Base-by-base conservation (phyloP, 2,888 invertebrate genomes). In the Ophraella communa region DNA sequence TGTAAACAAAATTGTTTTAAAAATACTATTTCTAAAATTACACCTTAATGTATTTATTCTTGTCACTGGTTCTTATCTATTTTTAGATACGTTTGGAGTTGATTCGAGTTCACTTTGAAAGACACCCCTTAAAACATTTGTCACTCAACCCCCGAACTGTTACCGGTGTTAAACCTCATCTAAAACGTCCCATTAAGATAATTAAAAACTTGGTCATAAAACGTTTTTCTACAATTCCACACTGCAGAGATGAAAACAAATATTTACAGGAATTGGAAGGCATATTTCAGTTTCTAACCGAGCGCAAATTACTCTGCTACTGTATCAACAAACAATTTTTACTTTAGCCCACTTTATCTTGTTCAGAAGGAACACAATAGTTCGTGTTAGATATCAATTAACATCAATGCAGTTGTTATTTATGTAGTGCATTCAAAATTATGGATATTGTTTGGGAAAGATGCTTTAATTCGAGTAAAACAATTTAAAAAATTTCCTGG, bases 151-250 rank as follows among this genome's bases (percentile, higher is more conserved):
- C 59, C 51, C 35, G 14, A 49, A 59, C 59, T 20, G 35, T 59
- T 24, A 51, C 59, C 59, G 51, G 59, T 59, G 63, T 45, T 30
- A 58, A 63, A 57, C 57, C 63, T 30, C 57, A 52, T 52, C 45
- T 51, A 47, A 49, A 54, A 64, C 58, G 47, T 33, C 44, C 64
- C 64, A 64, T 64, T 64, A 52, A 64, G 47, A 58, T 64, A 64
- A 64, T 64, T 64, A 59, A 58, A 64, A 58, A 59, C 47, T 39
- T 58, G 47, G 42, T 49, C 59, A 42, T 64, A 63, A 63, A 57
- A 57, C 63, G 63, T 42, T 63, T 63, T 58, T 53, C 49, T n/a
- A 39, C 39, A 39, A 7, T 14, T 14, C 17, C 2, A 17, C 39
- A 39, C 17, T n/a, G 14, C 14, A 39, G 4, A 17, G 7, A 39